phyloP scores from a whole-genome alignment of 1,140 invertebrate genomes.

The Dermatophagoides farinae region DNA sequence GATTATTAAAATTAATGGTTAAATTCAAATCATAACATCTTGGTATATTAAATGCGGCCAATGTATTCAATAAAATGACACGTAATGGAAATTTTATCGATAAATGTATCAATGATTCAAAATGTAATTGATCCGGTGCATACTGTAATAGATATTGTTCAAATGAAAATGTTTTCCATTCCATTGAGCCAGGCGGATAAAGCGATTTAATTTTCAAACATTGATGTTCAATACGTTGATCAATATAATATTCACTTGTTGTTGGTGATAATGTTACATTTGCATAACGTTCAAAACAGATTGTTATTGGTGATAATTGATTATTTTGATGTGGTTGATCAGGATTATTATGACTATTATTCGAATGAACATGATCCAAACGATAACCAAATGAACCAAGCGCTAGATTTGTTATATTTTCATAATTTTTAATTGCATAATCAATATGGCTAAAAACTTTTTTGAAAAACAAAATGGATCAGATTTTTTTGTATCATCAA shows the following conservation, averaged over 20 bases:
- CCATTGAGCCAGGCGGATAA: constrained; percentile 13
- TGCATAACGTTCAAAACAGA: constrained; percentile 42
- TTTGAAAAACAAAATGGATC: neutral
- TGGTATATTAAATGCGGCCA: constrained; percentile 56
- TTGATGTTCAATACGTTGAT: constrained; percentile 45
- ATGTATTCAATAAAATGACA: constrained; percentile 66
- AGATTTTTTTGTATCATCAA: neutral
- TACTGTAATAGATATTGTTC: neutral
- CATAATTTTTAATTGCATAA: constrained; percentile 60
- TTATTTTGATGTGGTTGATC: constrained; percentile 17
- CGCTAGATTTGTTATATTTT: constrained; percentile 46
- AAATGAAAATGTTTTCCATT: constrained; percentile 17
- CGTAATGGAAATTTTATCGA: constrained; percentile 51
- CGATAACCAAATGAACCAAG: constrained; percentile 75
- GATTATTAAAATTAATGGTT: constrained; percentile 26
- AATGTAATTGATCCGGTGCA: constrained; percentile 27
- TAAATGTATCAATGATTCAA: constrained; percentile 44
- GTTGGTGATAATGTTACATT: constrained; percentile 56
- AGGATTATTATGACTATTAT: neutral
- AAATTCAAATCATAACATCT: constrained; percentile 73
- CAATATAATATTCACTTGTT: constrained; percentile 73
- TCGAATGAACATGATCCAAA: constrained; percentile 18
- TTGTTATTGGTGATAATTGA: constrained; percentile 32
- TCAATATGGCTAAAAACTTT: constrained; percentile 52
- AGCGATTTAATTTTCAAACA: constrained; percentile 15